These are phyloP conservation scores for Halcyon malimbica DNA, from an alignment of 2,113 vertebrate genomes.

Conservation along the genomic window DNA sequence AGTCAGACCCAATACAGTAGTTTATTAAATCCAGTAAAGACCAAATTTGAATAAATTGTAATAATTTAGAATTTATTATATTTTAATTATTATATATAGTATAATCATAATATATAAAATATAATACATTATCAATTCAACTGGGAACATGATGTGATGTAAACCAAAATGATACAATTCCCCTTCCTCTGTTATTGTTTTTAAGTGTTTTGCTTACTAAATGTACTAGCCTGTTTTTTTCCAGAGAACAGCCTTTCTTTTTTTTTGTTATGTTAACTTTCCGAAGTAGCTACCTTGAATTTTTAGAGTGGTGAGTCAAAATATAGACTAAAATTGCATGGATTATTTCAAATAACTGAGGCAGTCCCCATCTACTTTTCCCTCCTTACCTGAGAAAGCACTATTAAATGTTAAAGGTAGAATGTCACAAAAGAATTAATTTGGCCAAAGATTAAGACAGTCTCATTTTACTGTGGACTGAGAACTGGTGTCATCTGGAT, in stretches of 20 bases:
- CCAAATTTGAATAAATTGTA: constrained; percentile 51
- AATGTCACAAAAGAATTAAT: background rate
- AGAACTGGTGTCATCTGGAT: background rate
- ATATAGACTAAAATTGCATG: background rate
- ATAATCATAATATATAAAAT: no score
- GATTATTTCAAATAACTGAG: background rate
- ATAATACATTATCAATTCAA: constrained; percentile 36
- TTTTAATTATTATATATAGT: no score
- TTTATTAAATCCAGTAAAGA: constrained; percentile 30
- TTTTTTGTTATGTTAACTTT: background rate
- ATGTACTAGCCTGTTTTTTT: background rate
- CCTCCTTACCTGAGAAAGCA: background rate
- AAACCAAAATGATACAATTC: background rate
- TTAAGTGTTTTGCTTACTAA: background rate
- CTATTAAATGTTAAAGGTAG: background rate
- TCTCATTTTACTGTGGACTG: background rate
- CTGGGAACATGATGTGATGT: constrained; percentile 15
- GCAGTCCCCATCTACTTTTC: background rate
- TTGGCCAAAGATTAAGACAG: background rate
- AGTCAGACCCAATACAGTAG: no score
- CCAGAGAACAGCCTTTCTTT: background rate
- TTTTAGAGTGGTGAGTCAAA: background rate
- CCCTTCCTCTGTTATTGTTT: background rate
- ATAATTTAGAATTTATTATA: no score
- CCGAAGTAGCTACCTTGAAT: background rate